Base-by-base conservation (phyloP, 1,140 invertebrate species). In the Drosophila bocki region DNA sequence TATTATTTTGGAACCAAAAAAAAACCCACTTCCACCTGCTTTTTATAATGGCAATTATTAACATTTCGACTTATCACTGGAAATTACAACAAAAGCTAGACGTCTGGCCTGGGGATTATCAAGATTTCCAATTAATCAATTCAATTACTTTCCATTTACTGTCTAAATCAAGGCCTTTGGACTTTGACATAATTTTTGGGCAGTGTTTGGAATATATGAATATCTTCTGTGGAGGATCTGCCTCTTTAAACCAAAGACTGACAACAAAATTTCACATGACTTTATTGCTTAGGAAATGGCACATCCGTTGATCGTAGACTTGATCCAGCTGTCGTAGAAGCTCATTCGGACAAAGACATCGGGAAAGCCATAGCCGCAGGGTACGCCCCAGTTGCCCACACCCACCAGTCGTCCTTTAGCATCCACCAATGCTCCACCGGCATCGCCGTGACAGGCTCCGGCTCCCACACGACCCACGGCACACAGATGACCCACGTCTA, bases 381-480 rank as follows among this genome's bases (percentile, higher is more conserved):
- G 94, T 9, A 93, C 85, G 13, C 94, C 94, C 88, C 94, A 95
- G n/a, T 94, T 94, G 37, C 57, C 64, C 22, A 92, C 57, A 54
- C 91, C 91, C 1, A 92, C 91, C 41, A 92, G 67, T 12, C 72
- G 80, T 3, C 91, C 91, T 8, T 67, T 48, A 15, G 47, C 41
- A 9, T 92, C 79, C 12, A 92, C 82, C 22, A 92, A 54, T 0
- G 91, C 80, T 13, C 88, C 91, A 12, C 91, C 91, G 2, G 77
- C 50, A 56, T 92, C 91, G 12, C 91, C 91, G 44, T 87, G 74
- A 22, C 91, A 92, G 42, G 85, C 78, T 4, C 95, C 95, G 3
- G 60, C 92, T 4, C 95, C 95, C 8, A 69, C 53, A 35, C 90
- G 93, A 1, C 94, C 95, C 12, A 94, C 91, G 0, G 95, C 95